Percentiles rank a stretch among this genome's conserved stretches.
phyloP scores from a whole-genome alignment of 2,888 invertebrate species.

The Tanaodytes sp. region DNA sequence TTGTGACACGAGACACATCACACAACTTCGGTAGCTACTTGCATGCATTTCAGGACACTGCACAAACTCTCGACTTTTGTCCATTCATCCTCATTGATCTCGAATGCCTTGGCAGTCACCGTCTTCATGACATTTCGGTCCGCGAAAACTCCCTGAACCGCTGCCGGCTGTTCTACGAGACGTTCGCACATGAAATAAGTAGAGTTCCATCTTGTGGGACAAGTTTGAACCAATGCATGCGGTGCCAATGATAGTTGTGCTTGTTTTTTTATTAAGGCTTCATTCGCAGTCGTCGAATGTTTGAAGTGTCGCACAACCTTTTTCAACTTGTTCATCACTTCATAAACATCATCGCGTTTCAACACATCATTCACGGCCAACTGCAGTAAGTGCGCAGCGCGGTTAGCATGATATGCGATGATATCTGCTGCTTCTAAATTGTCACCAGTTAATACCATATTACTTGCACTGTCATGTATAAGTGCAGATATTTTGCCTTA shows the following conservation, averaged over 20 bases:
- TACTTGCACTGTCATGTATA: slow-evolving; percentile 12
- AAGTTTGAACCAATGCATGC: slow-evolving; percentile 8
- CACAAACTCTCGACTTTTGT: too few relatives aligned
- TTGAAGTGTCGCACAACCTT: slow-evolving; percentile 2
- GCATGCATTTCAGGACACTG: too few relatives aligned
- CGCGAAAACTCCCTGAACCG: slow-evolving; percentile 2
- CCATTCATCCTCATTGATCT: too few relatives aligned
- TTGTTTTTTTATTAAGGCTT: slow-evolving; percentile 16
- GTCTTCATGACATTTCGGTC: slow-evolving; percentile 13
- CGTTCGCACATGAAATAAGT: slow-evolving; percentile 11
- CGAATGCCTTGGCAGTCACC: too few relatives aligned
- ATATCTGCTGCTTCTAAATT: not conserved
- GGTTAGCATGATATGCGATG: slow-evolving; percentile 18
- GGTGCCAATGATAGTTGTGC: not conserved
- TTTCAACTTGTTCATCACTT: slow-evolving; percentile 5
- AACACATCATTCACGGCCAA: slow-evolving; percentile 12
- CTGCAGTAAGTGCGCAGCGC: slow-evolving; percentile 16
- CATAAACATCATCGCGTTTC: slow-evolving; percentile 2
- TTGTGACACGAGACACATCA: too few relatives aligned
- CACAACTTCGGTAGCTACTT: too few relatives aligned
- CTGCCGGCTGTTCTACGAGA: slow-evolving; percentile 1
- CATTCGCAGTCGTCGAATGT: slow-evolving; percentile 11
- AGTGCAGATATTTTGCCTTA: slow-evolving; percentile 10
- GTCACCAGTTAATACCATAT: slow-evolving; percentile 1
- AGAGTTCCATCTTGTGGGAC: slow-evolving; percentile 14